A percentile compares a stretch with the other conserved stretches of the same genome.
Conservation (phyloP, 2,888 invertebrate species). For the Ethmia dodecea region DNA sequence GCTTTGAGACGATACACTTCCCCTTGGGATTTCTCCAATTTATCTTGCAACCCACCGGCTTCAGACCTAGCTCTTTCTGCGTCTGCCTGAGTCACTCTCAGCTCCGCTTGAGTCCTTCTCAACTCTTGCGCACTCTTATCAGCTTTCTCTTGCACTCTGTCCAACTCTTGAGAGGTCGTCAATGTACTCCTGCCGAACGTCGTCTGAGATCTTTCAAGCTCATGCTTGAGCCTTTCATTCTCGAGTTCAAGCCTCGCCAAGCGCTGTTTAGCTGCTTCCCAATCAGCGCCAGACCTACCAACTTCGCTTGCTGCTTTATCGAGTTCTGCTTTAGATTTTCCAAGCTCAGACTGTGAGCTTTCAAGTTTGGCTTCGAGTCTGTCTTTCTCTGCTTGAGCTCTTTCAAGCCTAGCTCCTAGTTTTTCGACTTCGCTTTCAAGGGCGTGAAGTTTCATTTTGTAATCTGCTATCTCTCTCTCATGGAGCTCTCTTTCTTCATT, state of each 20-base stretch:
- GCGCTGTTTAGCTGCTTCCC: conserved; percentile 90
- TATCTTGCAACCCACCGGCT: conserved; percentile 91
- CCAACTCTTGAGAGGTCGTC: conserved; percentile 89
- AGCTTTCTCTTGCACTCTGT: conserved; percentile 88
- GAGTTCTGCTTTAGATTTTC: conserved; percentile 95
- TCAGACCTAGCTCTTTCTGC: conserved; percentile 91
- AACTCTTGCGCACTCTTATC: conserved; percentile 91
- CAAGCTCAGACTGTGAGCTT: conserved; percentile 94
- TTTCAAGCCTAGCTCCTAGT: conserved; percentile 89
- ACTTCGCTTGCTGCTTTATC: conserved; percentile 95
- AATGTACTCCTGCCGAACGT: conserved; percentile 90
- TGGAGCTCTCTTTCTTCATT: conserved; percentile 96
- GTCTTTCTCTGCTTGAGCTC: conserved; percentile 94
- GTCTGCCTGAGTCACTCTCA: conserved; percentile 94
- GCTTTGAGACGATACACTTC: conserved; percentile 96
- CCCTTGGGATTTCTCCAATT: conserved; percentile 95
- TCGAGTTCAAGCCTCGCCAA: conserved; percentile 92
- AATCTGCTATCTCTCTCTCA: conserved; percentile 95
- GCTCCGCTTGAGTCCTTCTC: conserved; percentile 91
- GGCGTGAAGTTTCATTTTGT: conserved; percentile 94
- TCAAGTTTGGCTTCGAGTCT: conserved; percentile 93
- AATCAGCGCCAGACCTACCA: conserved; percentile 92
- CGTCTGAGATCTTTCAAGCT: conserved; percentile 89
- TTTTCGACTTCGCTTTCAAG: conserved; percentile 95
- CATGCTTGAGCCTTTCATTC: conserved; percentile 92